Percentiles rank a stretch among this genome's conserved stretches.
Conservation (phyloP, 2,797 vertebrate species). For the Cryptoblepharus egeriae region DNA sequence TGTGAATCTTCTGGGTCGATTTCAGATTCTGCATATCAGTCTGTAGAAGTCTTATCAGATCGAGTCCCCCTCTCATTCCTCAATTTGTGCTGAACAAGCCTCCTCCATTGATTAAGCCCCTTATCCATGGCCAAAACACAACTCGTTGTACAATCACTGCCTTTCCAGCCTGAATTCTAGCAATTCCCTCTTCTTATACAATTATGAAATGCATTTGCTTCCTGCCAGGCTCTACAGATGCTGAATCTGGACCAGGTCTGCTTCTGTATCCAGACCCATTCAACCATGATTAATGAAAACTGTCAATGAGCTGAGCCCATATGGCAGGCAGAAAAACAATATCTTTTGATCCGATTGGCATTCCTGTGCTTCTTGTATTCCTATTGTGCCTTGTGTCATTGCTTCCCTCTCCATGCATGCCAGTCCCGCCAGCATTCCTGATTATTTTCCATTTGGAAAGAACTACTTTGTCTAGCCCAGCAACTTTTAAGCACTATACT, state of each 20-base stretch:
- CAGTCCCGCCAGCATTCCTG: neutral
- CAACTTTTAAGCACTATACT: no score
- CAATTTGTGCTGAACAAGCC: neutral
- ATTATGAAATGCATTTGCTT: neutral
- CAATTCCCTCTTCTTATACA: neutral
- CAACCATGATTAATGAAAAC: neutral
- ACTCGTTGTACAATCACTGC: neutral
- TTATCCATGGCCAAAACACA: neutral
- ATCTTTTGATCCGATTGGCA: neutral
- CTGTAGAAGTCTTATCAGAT: slow-evolving; percentile 10
- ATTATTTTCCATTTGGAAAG: neutral
- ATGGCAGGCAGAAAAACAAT: neutral
- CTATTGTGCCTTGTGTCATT: neutral
- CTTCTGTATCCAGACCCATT: neutral
- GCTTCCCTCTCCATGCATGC: neutral
- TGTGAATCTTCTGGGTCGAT: neutral
- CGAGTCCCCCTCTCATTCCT: neutral
- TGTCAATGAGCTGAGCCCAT: neutral
- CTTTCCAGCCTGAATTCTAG: neutral
- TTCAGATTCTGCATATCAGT: slow-evolving; percentile 10
- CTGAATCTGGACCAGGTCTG: neutral
- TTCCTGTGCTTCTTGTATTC: neutral
- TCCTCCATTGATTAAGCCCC: neutral
- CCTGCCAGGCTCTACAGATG: neutral
- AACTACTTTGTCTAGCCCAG: neutral